These are phyloP conservation scores for Pomacea maculata DNA, from an alignment of 1,140 invertebrate genomes.

Conservation along the genomic window DNA sequence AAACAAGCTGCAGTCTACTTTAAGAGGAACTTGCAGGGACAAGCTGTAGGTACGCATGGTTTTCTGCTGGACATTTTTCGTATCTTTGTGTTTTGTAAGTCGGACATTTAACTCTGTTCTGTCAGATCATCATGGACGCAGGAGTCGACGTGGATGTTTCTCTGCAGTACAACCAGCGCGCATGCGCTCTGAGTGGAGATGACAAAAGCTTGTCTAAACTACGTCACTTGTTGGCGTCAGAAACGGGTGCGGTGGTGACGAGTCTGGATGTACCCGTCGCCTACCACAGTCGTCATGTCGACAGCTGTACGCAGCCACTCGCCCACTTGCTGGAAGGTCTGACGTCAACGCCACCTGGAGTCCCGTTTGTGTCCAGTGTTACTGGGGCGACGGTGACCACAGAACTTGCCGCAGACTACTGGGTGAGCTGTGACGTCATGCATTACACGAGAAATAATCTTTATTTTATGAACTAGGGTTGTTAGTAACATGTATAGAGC, in stretches of 20 bases:
- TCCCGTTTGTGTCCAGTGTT: conserved; percentile 37
- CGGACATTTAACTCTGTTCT: no score
- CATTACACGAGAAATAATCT: no score
- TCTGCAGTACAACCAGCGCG: conserved; percentile 35
- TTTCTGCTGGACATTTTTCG: no score
- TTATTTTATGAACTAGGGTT: no score
- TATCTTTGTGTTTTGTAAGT: no score
- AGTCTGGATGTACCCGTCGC: conserved; percentile 34
- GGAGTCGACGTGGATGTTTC: conserved; percentile 24
- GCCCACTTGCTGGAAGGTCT: conserved; percentile 16
- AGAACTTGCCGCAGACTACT: conserved; percentile 25
- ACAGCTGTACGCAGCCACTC: conserved; percentile 22
- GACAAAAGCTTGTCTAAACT: conserved; percentile 20
- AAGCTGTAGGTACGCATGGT: no score
- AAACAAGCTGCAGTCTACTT: no score
- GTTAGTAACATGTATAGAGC: no score
- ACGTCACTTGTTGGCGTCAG: conserved; percentile 1
- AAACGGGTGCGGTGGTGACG: conserved; percentile 1
- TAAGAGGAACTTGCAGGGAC: no score
- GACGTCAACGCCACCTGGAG: conserved; percentile 2
- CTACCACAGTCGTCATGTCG: conserved; percentile 38
- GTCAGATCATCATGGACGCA: background rate
- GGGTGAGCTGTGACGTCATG: conserved; percentile 8
- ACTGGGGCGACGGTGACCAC: conserved; percentile 21
- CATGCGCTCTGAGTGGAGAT: conserved; percentile 49